phyloP scores from a whole-genome alignment of 2,113 vertebrate species.

The Carassius carassius region DNA sequence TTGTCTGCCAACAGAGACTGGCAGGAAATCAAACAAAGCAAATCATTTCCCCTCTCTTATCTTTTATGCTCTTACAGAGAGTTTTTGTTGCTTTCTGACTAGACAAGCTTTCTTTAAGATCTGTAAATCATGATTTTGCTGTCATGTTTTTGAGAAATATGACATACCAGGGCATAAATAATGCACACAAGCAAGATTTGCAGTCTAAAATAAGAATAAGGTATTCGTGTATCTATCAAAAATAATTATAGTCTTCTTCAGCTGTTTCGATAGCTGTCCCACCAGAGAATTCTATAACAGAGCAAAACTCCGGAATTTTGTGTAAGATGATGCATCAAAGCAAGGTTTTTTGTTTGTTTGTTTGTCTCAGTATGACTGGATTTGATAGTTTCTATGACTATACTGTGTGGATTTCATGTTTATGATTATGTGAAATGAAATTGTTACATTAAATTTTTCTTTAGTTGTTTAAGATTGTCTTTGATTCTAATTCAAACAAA shows the following conservation, averaged over 20 bases:
- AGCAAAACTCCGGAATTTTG: neutral
- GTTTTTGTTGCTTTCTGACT: constrained; percentile 4
- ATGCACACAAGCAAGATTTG: constrained; percentile 28
- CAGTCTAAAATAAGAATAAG: constrained; percentile 16
- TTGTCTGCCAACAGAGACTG: neutral
- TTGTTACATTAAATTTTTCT: neutral
- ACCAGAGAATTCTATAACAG: neutral
- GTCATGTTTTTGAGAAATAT: neutral
- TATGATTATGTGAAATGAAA: constrained; percentile 18
- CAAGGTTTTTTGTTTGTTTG: too few relatives aligned
- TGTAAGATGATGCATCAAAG: neutral
- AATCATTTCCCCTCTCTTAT: neutral
- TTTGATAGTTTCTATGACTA: constrained; percentile 21
- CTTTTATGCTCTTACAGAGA: neutral
- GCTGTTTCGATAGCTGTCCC: neutral
- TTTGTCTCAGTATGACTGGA: neutral
- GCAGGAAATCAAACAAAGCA: neutral
- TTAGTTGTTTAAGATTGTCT: neutral
- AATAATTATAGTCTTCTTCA: neutral
- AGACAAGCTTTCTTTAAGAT: constrained; percentile 1
- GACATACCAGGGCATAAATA: constrained; percentile 5
- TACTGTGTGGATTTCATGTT: constrained; percentile 22
- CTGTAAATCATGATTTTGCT: neutral
- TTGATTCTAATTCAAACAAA: neutral
- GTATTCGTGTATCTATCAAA: neutral